phyloP scores from a whole-genome alignment of 2,888 invertebrate genomes.

The Drosophila suboccidentalis region DNA sequence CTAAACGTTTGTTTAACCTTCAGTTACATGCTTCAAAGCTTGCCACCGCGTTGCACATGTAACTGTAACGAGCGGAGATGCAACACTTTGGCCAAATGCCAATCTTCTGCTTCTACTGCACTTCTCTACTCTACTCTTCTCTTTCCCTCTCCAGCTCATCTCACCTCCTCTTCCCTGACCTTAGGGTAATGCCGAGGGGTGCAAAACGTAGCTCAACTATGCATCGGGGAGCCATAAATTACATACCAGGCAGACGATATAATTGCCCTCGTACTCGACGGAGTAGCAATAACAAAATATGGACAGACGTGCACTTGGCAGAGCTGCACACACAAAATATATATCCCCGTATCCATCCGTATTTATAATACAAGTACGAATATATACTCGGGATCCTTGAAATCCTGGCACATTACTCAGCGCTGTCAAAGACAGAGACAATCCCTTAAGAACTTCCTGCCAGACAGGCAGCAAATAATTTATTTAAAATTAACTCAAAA shows the following conservation, averaged over 20 bases:
- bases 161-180: background rate
- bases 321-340: constrained; percentile 4
- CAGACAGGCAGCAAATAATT: background rate
- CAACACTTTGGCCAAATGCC: constrained; percentile 47
- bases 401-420: constrained; percentile 10
- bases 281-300: constrained; percentile 26
- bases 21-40: constrained; percentile 50
- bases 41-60: constrained; percentile 31
- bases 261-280: constrained; percentile 43
- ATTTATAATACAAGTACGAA: constrained; percentile 3
- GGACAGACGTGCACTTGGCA: constrained; percentile 39
- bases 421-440: constrained; percentile 9
- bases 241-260: constrained; percentile 26
- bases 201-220: constrained; percentile 49
- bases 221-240: constrained; percentile 62
- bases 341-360: too few species aligned
- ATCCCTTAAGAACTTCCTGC: constrained; percentile 27
- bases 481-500: constrained; percentile 13
- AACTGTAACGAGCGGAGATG: constrained; percentile 43
- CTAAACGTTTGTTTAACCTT: constrained; percentile 74
- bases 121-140: background rate
- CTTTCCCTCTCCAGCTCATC: background rate
- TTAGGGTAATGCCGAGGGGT: constrained; percentile 20
- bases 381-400: constrained; percentile 5
- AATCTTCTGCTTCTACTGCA: constrained; percentile 10